Conservation (phyloP, 2,113 vertebrate genomes). For the Brienomyrus brachyistius region DNA sequence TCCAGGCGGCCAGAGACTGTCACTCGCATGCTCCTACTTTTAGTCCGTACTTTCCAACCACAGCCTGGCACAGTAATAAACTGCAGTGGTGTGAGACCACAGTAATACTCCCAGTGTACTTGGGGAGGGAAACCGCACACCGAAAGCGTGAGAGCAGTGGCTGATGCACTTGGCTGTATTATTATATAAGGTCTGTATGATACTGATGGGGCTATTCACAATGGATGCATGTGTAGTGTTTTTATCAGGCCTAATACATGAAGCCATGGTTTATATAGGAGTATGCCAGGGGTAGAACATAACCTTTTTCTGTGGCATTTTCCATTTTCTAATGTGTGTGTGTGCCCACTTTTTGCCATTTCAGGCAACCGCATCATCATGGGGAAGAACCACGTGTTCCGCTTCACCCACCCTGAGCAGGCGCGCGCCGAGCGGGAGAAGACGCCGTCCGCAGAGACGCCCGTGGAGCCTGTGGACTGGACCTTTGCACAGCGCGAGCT, state of each 20-base stretch:
- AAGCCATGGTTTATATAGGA: neutral
- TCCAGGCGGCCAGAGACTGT: neutral
- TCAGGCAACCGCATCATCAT: conserved; percentile 97
- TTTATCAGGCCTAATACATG: neutral
- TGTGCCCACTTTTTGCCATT: neutral
- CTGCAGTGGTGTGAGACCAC: neutral
- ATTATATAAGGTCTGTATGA: neutral
- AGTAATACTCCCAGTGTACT: neutral
- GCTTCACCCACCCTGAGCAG: conserved; percentile 97
- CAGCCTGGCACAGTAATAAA: neutral
- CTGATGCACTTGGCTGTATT: neutral
- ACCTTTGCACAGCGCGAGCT: conserved; percentile 96
- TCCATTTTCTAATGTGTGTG: neutral
- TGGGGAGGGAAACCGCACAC: neutral
- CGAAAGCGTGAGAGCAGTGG: neutral
- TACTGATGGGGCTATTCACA: neutral
- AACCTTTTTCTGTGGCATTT: neutral
- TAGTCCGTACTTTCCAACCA: neutral
- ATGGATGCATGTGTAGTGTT: neutral
- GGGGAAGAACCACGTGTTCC: conserved; percentile 98
- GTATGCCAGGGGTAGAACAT: neutral
- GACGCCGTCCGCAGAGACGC: conserved; percentile 93
- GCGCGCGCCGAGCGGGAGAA: conserved; percentile 93
- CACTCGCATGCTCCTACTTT: neutral
- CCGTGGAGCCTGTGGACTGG: conserved; percentile 96